These are phyloP conservation scores for Alsophila aescularia DNA, from an alignment of 2,888 invertebrate genomes.

Conservation along the genomic window DNA sequence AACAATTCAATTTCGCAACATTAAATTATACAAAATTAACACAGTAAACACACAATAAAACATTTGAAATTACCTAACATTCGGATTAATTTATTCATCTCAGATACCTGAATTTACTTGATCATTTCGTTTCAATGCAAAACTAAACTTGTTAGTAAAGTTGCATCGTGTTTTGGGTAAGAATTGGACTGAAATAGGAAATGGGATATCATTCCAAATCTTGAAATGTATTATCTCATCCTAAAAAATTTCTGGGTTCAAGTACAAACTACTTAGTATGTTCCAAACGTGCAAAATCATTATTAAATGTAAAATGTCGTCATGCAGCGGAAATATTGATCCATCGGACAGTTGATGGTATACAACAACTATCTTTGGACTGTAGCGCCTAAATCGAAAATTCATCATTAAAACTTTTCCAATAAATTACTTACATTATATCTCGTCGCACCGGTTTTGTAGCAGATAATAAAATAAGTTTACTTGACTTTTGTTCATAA, in stretches of 20 bases:
- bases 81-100: not conserved
- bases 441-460: slow-evolving; percentile 79
- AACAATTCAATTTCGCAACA: slow-evolving; percentile 73
- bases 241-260: slow-evolving; percentile 24
- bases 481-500: slow-evolving; percentile 33
- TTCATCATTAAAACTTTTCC: slow-evolving; percentile 68
- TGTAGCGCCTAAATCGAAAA: slow-evolving; percentile 64
- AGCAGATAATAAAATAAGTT: slow-evolving; percentile 68
- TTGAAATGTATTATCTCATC: slow-evolving; percentile 22
- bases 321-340: slow-evolving; percentile 74
- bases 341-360: slow-evolving; percentile 74
- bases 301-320: slow-evolving; percentile 52
- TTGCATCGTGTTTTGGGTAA: slow-evolving; percentile 1
- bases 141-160: not conserved
- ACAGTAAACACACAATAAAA: not conserved
- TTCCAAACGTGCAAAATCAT: slow-evolving; percentile 64
- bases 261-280: slow-evolving; percentile 57
- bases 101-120: not conserved
- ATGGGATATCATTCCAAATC: slow-evolving; percentile 17
- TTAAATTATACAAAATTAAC: slow-evolving; percentile 8
- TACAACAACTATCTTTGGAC: slow-evolving; percentile 54
- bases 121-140: not conserved
- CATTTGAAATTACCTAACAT: not conserved
- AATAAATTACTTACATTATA: slow-evolving; percentile 80
- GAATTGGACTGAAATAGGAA: slow-evolving; percentile 5